Evolutionary conservation across 2,113 vertebrate species (phyloP), one percentile per base, ranked within the genome.

Genomic region (Asarcornis scutulata): DNA sequence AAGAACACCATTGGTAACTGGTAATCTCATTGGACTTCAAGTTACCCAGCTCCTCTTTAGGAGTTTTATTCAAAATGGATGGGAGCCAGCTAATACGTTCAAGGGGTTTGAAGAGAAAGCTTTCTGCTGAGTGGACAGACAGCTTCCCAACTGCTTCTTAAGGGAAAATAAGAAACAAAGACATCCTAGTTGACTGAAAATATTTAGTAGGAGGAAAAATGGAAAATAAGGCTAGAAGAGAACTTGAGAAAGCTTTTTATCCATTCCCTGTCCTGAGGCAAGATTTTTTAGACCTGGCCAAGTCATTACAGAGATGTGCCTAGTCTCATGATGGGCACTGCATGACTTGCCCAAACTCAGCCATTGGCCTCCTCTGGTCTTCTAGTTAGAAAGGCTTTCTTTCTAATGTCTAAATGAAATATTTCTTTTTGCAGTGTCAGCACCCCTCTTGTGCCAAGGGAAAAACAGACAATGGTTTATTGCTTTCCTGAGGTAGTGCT

Each of bases 121-220:
- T 86, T 86, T 93, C 69, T 88, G 74, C 83, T 94, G 93, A 88
- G 36, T 46, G 46, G 62, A 82, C 68, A 81, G 31, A 69, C 18
- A 88, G 27, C 4, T 96, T 90, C 80, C 38, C 36, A 78, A 46
- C 31, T 46, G 31, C 31, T 87, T 62, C 31, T 82, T 56, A n/a
- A 46, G n/a, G 36, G 36, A 83, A 59, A 91, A 68, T 16, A 83
- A 14, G 29, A 73, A 93, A 78, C 27, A 90, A 81, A 67, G 62
- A 36, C 6, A 86, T 69, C 34, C 56, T 3, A 38, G 59, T n/a
- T 66, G 15, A 66, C 36, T 79, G 40, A 63, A 94, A 80, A 36
- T 38, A 38, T 53, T 72, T 72, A 3, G 6, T 55, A 59, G 59
- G 36, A 80, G 31, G 31, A 36, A 78, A 87, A 87, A 62, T 62